Conservation (phyloP, 2,797 vertebrate species). For the Pelodytes ibericus region DNA sequence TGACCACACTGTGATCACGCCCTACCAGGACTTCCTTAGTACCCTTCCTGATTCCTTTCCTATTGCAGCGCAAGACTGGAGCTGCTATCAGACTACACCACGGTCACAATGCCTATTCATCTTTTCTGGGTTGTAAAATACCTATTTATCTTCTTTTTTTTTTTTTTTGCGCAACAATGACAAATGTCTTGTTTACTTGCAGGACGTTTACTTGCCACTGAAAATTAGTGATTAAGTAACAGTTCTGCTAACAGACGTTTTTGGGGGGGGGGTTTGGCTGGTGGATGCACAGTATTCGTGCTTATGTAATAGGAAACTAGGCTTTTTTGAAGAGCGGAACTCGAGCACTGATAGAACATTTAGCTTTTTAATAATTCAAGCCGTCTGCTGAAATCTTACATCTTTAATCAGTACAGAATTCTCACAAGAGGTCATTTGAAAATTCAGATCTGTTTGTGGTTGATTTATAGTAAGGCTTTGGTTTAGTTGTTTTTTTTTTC, state of each 20-base stretch:
- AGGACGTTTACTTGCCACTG: not conserved
- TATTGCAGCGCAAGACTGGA: slow-evolving; percentile 11
- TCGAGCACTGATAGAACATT: not conserved
- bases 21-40: slow-evolving; percentile 49
- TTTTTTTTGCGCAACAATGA: not conserved
- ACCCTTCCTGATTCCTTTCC: slow-evolving; percentile 38
- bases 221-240: not conserved
- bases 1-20: slow-evolving; percentile 37
- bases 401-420: slow-evolving; percentile 16
- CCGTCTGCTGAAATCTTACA: slow-evolving; percentile 11
- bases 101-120: not conserved
- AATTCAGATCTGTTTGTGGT: not conserved
- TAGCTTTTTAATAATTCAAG: slow-evolving; percentile 30
- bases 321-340: not conserved
- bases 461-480: not conserved
- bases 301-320: slow-evolving; percentile 25
- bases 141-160: not conserved
- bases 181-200: not conserved
- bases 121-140: not conserved
- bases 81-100: slow-evolving; percentile 5
- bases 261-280: no score
- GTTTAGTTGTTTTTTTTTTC: no score
- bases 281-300: not conserved
- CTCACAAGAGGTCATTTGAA: not conserved
- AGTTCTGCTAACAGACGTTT: not conserved